Evolutionary conservation across 2,797 vertebrate genomes (phyloP), one percentile per base, ranked within the genome.

Genomic region (Mergus octosetaceus): DNA sequence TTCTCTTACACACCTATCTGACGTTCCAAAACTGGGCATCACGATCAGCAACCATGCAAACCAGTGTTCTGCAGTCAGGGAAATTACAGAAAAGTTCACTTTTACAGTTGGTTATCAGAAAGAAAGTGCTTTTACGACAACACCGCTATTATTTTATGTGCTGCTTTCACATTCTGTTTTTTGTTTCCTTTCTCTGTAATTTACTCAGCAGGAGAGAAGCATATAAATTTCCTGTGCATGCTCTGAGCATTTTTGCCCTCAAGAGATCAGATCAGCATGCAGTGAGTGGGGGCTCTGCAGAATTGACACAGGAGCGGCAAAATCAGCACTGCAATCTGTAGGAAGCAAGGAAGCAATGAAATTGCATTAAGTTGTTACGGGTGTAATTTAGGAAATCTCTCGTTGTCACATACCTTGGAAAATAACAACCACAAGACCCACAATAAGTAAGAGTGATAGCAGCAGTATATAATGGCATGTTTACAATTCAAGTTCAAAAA

Each of bases 101-200:
- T 85, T 76, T 76, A n/a, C 60, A 68, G n/a, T 36, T 13, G 0
- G 22, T 39, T 90, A 56, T 30, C 76, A 70, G 86, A 91, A 86
- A 78, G 30, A 71, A 78, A 88, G 20, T 4, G 6, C 39, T 95
- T 90, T 81, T 68, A 72, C 74, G 81, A 76, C 47, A 79, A 64
- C 84, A 54, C 60, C 34, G 49, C 49, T 70, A 54, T 76, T 58
- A 65, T 39, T 80, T 87, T 68, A 77, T 41, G 49, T 62, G 81
- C 54, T 81, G 54, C 85, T 95, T 90, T 86, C 70, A 38, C 64
- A 56, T 70, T 92, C 77, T 85, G 77, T 57, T 75, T 94, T 93
- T 93, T 90, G 77, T 78, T 91, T 94, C 89, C 70, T 88, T 74
- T 62, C 83, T 79, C 58, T 86, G 85, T 65, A 91, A 93, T 91